Conservation (phyloP, 2,797 vertebrate species). For the Molossus molossus region DNA sequence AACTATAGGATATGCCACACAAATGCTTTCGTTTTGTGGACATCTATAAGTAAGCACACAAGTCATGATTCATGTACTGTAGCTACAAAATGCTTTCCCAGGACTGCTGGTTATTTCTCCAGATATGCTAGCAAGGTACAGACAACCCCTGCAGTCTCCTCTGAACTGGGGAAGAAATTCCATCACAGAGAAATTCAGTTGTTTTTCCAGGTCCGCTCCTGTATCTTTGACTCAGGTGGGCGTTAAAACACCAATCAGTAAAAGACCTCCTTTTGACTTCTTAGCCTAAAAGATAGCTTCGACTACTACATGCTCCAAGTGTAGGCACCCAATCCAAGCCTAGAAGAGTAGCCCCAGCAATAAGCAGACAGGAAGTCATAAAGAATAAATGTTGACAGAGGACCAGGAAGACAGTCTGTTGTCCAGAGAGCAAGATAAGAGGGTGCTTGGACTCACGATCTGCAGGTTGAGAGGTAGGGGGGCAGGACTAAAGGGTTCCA, state of each 20-base stretch:
- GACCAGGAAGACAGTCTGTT: constrained; percentile 9
- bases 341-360: not conserved
- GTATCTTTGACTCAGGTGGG: not conserved
- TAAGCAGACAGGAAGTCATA: not conserved
- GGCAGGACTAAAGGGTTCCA: not conserved
- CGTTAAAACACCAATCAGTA: not conserved
- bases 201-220: not conserved
- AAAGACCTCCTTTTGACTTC: constrained; percentile 4
- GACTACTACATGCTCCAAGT: not conserved
- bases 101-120: constrained; percentile 26
- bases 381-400: not conserved
- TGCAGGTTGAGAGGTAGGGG: not conserved
- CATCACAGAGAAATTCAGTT: not conserved
- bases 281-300: not conserved
- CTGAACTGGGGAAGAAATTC: not conserved
- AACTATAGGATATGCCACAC: not conserved
- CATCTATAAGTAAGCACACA: not conserved
- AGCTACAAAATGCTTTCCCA: not conserved
- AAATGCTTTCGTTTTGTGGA: not conserved
- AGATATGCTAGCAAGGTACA: not conserved
- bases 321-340: not conserved
- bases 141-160: not conserved
- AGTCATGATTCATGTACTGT: not conserved
- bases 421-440: not conserved
- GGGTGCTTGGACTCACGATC: not conserved